phyloP scores from a whole-genome alignment of 2,113 vertebrate genomes.

The Elachura formosa region DNA sequence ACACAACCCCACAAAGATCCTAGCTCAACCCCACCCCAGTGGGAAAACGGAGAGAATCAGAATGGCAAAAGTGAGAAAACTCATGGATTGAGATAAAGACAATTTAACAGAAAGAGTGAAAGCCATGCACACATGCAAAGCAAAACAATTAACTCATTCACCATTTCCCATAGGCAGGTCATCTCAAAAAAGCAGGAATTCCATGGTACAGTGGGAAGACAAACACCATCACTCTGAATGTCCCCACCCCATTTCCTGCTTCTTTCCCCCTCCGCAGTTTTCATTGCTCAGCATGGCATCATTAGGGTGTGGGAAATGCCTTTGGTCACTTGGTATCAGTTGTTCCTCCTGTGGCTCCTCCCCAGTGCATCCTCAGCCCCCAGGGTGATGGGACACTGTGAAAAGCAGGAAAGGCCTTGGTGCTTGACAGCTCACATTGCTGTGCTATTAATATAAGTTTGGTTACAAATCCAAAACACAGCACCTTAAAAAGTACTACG shows the following conservation, averaged over 20 bases:
- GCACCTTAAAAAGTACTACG: neutral
- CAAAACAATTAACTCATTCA: neutral
- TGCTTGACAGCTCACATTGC: accelerated
- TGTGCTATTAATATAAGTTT: neutral
- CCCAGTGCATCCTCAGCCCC: neutral
- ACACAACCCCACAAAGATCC: neutral
- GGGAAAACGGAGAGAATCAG: neutral
- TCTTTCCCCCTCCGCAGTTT: neutral
- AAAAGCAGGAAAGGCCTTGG: neutral
- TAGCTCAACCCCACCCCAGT: neutral
- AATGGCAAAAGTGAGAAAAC: neutral
- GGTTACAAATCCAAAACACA: neutral
- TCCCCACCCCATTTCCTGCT: accelerated
- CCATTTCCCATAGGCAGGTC: neutral
- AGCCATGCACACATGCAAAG: neutral
- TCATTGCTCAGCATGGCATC: neutral
- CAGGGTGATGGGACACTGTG: too few relatives aligned
- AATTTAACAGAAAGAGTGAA: neutral
- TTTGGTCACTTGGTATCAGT: neutral
- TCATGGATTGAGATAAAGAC: neutral
- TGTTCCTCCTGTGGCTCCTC: neutral
- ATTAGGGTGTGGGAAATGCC: neutral
- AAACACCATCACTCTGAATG: accelerated
- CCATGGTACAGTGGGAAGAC: neutral
- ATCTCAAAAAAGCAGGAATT: neutral